A percentile compares a stretch with the other conserved stretches of the same genome.
phyloP scores from a whole-genome alignment of 2,797 vertebrate species.

The Chromobotia macracanthus region DNA sequence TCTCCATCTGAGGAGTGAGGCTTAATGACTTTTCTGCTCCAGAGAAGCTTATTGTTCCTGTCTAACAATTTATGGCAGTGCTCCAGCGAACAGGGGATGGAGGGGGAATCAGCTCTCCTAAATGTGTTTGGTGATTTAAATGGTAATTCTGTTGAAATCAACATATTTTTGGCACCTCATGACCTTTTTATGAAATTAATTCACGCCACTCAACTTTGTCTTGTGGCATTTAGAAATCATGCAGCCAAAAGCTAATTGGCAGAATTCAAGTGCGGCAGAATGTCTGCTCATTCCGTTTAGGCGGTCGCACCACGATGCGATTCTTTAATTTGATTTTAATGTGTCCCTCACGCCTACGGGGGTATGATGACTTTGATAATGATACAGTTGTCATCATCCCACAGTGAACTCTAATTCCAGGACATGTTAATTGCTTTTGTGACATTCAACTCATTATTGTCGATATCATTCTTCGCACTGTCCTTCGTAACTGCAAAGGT shows the following conservation, averaged over 20 bases:
- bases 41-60: constrained; percentile 69
- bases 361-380: constrained; percentile 75
- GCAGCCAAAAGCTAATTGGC: constrained; percentile 75
- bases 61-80: constrained; percentile 71
- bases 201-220: constrained; percentile 75
- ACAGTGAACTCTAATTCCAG: constrained; percentile 76
- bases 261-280: constrained; percentile 69
- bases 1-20: constrained; percentile 52
- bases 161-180: constrained; percentile 78
- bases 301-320: constrained; percentile 74
- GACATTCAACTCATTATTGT: constrained; percentile 74
- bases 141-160: constrained; percentile 75
- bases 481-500: constrained; percentile 47
- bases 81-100: constrained; percentile 50
- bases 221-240: constrained; percentile 78
- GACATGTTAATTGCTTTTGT: constrained; percentile 77
- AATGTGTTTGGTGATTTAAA: constrained; percentile 71
- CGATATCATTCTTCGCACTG: constrained; percentile 56
- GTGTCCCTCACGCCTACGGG: constrained; percentile 77
- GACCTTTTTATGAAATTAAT: constrained; percentile 78
- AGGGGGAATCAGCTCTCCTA: constrained; percentile 60
- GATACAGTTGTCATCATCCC: constrained; percentile 81
- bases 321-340: constrained; percentile 85
- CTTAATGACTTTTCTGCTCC: constrained; percentile 59
- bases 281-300: constrained; percentile 72